Percentiles rank a stretch among this genome's conserved stretches.
Conservation (phyloP, 2,888 invertebrate species). For the Brachypalpus laphriformis region DNA sequence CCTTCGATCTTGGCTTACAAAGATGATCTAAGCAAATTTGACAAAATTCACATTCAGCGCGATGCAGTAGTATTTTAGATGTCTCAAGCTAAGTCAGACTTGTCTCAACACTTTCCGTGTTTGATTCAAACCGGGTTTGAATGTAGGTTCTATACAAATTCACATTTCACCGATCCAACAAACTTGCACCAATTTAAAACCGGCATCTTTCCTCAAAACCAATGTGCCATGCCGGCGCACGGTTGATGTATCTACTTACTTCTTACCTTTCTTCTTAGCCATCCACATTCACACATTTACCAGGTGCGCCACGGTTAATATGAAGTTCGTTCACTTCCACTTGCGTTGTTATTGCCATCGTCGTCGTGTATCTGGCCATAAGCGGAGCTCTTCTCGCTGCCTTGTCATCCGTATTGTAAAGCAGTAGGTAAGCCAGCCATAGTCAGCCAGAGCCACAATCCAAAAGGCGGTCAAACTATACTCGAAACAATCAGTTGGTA, state of each 20-base stretch:
- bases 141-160: slow-evolving; percentile 41
- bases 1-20: slow-evolving; percentile 9
- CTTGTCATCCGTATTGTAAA: slow-evolving; percentile 69
- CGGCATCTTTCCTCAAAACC: slow-evolving; percentile 31
- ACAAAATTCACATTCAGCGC: background rate
- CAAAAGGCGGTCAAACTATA: slow-evolving; percentile 79
- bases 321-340: slow-evolving; percentile 72
- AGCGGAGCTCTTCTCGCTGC: slow-evolving; percentile 57
- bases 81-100: too few relatives aligned
- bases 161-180: slow-evolving; percentile 49
- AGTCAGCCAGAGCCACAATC: slow-evolving; percentile 64
- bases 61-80: background rate
- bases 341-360: slow-evolving; percentile 34
- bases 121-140: slow-evolving; percentile 52
- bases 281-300: slow-evolving; percentile 37
- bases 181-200: slow-evolving; percentile 47
- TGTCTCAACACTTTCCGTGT: slow-evolving; percentile 46
- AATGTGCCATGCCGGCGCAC: slow-evolving; percentile 35
- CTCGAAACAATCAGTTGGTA: slow-evolving; percentile 81
- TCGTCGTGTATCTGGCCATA: slow-evolving; percentile 39
- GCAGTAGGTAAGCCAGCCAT: slow-evolving; percentile 62
- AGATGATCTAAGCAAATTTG: slow-evolving; percentile 22
- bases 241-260: slow-evolving; percentile 35
- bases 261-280: slow-evolving; percentile 54
- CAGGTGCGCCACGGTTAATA: slow-evolving; percentile 69